Base-by-base conservation (phyloP, 1,140 invertebrate genomes). In the Physella acuta region DNA sequence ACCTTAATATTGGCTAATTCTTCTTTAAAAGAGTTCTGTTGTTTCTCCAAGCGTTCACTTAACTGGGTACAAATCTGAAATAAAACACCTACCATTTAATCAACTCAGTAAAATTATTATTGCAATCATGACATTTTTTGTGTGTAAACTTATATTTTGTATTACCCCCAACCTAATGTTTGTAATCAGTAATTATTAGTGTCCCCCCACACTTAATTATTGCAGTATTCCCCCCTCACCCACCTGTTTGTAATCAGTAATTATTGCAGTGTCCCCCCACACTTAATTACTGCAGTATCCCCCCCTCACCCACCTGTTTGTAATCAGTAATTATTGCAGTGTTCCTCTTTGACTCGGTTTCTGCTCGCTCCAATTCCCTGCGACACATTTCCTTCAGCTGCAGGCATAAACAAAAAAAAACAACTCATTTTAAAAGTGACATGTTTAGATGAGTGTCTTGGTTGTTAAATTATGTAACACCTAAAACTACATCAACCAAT, bases 301-400 rank as follows among this genome's bases (percentile, higher is more conserved):
- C 39, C 49, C 44, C 44, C n/a, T n/a, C 44, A 11, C n/a, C 24
- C 61, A 79, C 90, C 86, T 90, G 88, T 86, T 98, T 97, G 81
- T 99, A 99, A 77, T 98, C 95, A 56, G 90, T 87, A 75, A 95
- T 93, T 49, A 96, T 94, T 34, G 88, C 88, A 36, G 87, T 86
- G 75, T 91, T 93, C 74, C 91, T 88, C 31, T 86, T 87, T 71
- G 88, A 89, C 74, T 94, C 93, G 8, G 87, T 81, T 59, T 84
- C 83, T n/a, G 91, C 89, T 70, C 90, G 86, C 51, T 90, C 87
- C 17, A 94, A 88, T 84, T 95, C 93, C 52, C 91, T 82, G 76
- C 94, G 90, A 62, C 95, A 88, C 87, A 95, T 91, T 64, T 94
- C 92, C 75, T 94, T 94, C 3, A 96, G 87, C 88, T 90, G 72